phyloP scores from a whole-genome alignment of 2,797 vertebrate species.

The Dallia pectoralis region DNA sequence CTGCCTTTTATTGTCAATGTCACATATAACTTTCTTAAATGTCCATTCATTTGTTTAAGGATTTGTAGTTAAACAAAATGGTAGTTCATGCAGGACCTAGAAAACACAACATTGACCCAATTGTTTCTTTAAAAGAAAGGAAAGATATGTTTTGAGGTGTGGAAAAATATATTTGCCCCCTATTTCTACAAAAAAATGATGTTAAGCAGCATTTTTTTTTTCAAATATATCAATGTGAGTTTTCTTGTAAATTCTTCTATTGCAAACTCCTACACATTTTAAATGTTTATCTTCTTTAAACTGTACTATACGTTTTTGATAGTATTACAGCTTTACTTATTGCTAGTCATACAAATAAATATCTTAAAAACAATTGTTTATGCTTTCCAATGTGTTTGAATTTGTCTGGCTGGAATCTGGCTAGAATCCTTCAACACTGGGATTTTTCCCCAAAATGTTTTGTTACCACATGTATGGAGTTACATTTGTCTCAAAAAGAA shows the following conservation, averaged over 20 bases:
- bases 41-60: background rate
- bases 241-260: background rate
- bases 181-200: background rate
- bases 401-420: too few relatives aligned
- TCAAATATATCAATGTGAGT: too few relatives aligned
- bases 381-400: background rate
- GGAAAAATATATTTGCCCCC: too few relatives aligned
- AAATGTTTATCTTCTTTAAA: background rate
- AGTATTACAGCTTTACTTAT: background rate
- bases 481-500: too few relatives aligned
- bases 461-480: too few relatives aligned
- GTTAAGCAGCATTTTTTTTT: too few relatives aligned
- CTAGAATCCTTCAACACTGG: too few relatives aligned
- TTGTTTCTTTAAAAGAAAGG: background rate
- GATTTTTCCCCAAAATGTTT: too few relatives aligned
- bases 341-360: background rate
- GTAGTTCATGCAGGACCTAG: too few relatives aligned
- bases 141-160: too few relatives aligned
- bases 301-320: background rate
- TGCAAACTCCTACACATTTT: background rate
- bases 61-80: too few relatives aligned
- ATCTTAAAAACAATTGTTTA: background rate
- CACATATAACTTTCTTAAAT: background rate
- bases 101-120: conserved; percentile 13
- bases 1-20: too few relatives aligned